phyloP scores from a whole-genome alignment of 2,888 invertebrate species.

The Steinernema hermaphroditum region DNA sequence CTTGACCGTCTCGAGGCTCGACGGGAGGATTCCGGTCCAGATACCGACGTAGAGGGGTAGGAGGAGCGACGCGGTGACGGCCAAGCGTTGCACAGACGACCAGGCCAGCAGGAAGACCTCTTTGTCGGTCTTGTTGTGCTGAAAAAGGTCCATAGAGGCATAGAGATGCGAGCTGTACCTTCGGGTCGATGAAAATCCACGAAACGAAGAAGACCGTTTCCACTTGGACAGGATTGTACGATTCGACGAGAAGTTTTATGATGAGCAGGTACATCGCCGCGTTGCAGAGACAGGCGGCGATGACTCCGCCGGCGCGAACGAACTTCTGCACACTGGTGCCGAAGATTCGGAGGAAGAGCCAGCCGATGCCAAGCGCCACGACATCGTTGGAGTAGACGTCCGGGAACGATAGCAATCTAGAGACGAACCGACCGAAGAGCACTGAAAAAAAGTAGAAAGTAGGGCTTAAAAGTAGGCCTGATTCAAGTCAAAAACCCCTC shows the following conservation, averaged over 20 bases:
- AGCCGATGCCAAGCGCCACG: not conserved
- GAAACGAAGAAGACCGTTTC: not conserved
- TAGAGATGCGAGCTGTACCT: not conserved
- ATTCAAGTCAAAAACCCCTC: too few relatives aligned
- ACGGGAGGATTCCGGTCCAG: constrained; percentile 13
- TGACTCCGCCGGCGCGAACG: not conserved
- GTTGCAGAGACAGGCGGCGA: not conserved
- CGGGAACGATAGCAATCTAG: too few relatives aligned
- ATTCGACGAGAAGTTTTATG: not conserved
- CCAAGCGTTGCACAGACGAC: not conserved
- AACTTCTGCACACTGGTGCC: not conserved
- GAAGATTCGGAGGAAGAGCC: not conserved
- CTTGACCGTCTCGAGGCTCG: not conserved
- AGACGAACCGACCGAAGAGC: not conserved
- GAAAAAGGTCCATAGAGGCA: not conserved
- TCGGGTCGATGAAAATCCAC: not conserved
- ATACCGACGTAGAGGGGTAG: not conserved
- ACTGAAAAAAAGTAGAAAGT: not conserved
- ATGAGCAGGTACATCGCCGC: not conserved
- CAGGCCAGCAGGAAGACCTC: not conserved
- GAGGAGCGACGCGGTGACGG: not conserved
- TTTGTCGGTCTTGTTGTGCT: not conserved
- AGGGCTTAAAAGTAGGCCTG: not conserved
- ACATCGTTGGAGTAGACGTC: not conserved
- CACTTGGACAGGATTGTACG: not conserved